These are phyloP conservation scores for Orientallactaga bullata DNA, from an alignment of 2,113 vertebrate genomes.

Conservation along the genomic window DNA sequence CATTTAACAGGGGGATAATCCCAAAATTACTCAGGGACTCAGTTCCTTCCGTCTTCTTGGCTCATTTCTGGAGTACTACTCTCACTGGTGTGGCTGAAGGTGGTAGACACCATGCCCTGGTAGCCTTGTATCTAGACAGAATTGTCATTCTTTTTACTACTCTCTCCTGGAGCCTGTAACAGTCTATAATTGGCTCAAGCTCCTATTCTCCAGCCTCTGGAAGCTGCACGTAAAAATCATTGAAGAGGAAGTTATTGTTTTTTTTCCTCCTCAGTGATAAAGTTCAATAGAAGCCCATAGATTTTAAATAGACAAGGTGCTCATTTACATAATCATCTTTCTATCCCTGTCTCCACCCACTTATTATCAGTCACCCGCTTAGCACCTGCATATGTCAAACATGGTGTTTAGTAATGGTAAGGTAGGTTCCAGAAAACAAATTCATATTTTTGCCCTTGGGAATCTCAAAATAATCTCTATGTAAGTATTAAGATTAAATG, in stretches of 20 bases:
- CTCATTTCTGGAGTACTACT: not conserved
- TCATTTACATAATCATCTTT: slow-evolving; percentile 25
- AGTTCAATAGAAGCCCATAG: not conserved
- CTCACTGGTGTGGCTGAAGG: not conserved
- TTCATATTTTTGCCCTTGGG: not conserved
- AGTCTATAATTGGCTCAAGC: not conserved
- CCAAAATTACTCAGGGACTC: not conserved
- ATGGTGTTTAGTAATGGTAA: not conserved
- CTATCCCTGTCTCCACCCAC: not conserved
- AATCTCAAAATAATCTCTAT: not conserved
- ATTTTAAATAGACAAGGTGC: not conserved
- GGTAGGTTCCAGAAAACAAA: not conserved
- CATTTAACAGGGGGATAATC: not conserved
- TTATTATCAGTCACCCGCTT: not conserved
- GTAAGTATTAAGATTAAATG: not conserved
- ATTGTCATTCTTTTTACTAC: not conserved
- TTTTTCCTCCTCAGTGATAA: not conserved
- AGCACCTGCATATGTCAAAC: not conserved
- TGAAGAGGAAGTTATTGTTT: not conserved
- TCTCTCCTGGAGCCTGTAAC: not conserved
- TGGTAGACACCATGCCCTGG: not conserved
- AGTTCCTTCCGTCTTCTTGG: not conserved
- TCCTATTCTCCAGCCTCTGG: not conserved
- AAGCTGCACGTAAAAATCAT: slow-evolving; percentile 12
- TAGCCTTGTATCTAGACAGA: not conserved